Conservation (phyloP, 2,888 invertebrate genomes). For the Nymphalis polychloros region DNA sequence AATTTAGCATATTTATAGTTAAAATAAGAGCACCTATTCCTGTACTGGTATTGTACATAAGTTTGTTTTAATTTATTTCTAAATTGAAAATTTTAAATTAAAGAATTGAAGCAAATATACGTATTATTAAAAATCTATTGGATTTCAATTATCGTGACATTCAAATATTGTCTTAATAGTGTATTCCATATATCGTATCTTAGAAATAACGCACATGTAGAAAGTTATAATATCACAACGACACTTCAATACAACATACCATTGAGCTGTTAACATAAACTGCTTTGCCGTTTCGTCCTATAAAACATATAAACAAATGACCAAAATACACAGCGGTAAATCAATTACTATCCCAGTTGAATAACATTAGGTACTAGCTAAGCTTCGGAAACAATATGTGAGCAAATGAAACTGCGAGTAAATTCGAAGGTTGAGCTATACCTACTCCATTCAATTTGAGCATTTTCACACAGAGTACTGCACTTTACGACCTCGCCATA, state of each 20-base stretch:
- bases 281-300: not conserved
- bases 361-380: constrained; percentile 24
- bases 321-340: constrained; percentile 13
- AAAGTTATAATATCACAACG: not conserved
- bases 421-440: constrained; percentile 46
- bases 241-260: not conserved
- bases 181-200: no score
- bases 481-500: constrained; percentile 67
- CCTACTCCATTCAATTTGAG: constrained; percentile 33
- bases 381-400: constrained; percentile 44
- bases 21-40: no score
- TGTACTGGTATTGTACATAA: no score
- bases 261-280: not conserved
- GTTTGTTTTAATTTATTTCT: no score
- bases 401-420: constrained; percentile 41
- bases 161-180: no score
- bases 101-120: no score
- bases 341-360: constrained; percentile 27
- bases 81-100: no score
- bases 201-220: no score
- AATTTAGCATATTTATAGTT: not conserved
- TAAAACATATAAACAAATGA: constrained; percentile 16
- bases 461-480: constrained; percentile 35
- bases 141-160: no score
- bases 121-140: no score